A percentile compares a stretch with the other conserved stretches of the same genome.
Evolutionary conservation across 2,797 vertebrate species (phyloP).

Genomic region (Phalanger gymnotis): DNA sequence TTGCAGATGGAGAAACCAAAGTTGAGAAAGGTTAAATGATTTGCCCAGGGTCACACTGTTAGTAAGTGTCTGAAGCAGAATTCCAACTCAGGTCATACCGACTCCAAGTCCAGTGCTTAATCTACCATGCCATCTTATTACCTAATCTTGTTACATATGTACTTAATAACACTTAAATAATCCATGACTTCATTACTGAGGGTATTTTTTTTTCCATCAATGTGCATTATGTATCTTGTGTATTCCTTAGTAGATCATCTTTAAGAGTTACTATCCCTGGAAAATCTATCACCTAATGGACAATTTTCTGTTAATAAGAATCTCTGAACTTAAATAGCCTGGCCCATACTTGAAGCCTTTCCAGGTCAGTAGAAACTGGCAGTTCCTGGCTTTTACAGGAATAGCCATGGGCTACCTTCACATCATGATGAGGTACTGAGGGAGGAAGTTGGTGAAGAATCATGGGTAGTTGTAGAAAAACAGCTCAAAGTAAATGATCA

Average conservation of each 20-base stretch:
- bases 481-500: neutral
- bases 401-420: neutral
- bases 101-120: neutral
- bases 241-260: neutral
- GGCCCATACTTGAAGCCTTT: neutral
- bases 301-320: neutral
- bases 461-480: neutral
- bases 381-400: neutral
- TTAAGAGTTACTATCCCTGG: neutral
- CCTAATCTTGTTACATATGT: neutral
- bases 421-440: neutral
- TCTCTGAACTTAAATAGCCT: neutral
- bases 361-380: neutral
- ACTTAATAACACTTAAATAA: neutral
- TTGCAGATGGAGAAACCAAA: neutral
- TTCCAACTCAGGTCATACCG: neutral
- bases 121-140: neutral
- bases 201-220: neutral
- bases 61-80: neutral
- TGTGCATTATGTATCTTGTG: neutral
- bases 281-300: neutral
- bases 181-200: neutral
- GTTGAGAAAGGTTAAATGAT: neutral
- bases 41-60: neutral
- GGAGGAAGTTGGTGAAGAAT: neutral